These are phyloP conservation scores for Nothocercus nigrocapillus DNA, from an alignment of 2,113 vertebrate genomes.

Conservation along the genomic window DNA sequence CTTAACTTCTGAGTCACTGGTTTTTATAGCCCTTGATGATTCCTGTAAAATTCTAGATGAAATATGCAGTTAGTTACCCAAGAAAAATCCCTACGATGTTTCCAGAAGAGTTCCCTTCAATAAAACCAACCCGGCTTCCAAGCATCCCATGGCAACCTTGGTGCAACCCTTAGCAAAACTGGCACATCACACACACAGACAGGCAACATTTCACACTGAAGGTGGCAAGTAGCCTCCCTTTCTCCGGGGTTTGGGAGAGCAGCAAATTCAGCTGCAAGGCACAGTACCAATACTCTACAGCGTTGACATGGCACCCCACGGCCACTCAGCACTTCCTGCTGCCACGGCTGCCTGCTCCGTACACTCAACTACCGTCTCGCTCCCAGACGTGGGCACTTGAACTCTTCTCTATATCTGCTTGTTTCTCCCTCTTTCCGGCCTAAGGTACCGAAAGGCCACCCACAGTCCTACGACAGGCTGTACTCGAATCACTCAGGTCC, in stretches of 20 bases:
- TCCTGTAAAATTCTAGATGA: background rate
- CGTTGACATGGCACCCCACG: accelerated
- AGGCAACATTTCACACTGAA: background rate
- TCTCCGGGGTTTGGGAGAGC: background rate
- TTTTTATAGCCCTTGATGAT: background rate
- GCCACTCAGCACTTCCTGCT: background rate
- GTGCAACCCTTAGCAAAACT: background rate
- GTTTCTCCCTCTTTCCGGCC: background rate
- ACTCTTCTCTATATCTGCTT: background rate
- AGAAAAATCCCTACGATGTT: background rate
- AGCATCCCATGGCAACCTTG: background rate
- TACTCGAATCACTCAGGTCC: background rate
- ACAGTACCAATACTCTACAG: background rate
- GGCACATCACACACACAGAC: accelerated
- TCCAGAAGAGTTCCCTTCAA: background rate
- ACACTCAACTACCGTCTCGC: too few relatives aligned
- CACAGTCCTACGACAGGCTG: too few relatives aligned
- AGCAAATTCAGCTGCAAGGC: background rate
- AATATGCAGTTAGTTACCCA: background rate
- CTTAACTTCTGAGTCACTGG: background rate
- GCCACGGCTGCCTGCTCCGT: background rate
- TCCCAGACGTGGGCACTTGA: accelerated
- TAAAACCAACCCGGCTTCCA: background rate
- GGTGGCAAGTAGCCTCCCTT: background rate
- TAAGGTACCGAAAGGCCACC: background rate